phyloP scores from a whole-genome alignment of 2,888 invertebrate species.

The Tetramorium bicarinatum region DNA sequence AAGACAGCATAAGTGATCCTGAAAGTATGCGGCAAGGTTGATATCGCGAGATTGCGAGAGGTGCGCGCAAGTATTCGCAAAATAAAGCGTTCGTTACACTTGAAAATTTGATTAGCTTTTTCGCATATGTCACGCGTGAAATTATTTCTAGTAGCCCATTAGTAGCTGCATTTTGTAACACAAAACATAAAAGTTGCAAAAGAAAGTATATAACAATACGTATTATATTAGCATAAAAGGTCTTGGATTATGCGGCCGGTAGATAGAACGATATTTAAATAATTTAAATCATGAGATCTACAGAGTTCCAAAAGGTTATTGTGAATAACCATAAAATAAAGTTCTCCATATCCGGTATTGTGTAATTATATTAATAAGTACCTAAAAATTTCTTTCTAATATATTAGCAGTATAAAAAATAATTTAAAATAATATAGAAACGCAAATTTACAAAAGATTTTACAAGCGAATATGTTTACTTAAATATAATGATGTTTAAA shows the following conservation, averaged over 20 bases:
- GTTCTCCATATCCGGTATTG: neutral
- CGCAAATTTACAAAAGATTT: neutral
- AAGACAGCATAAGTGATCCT: conserved; percentile 50
- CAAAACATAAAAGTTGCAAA: conserved; percentile 2
- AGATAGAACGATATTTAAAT: neutral
- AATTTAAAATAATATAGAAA: neutral
- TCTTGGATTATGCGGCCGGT: neutral
- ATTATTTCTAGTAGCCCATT: neutral
- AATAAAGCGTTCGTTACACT: neutral
- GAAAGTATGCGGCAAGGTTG: conserved; percentile 43
- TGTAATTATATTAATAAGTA: neutral
- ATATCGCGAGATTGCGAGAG: neutral
- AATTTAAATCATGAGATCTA: neutral
- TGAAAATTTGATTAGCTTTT: conserved; percentile 5
- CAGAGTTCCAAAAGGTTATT: neutral
- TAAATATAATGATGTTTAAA: neutral
- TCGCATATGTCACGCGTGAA: neutral
- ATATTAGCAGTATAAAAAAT: neutral
- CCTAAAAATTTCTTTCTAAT: neutral
- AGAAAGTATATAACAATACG: neutral
- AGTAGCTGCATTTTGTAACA: neutral
- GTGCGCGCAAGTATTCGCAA: neutral
- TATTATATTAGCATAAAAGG: neutral
- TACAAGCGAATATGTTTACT: neutral
- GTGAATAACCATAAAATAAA: neutral